Conservation (phyloP, 53 echinoderm and acorn worm species). For the Astropecten irregularis region DNA sequence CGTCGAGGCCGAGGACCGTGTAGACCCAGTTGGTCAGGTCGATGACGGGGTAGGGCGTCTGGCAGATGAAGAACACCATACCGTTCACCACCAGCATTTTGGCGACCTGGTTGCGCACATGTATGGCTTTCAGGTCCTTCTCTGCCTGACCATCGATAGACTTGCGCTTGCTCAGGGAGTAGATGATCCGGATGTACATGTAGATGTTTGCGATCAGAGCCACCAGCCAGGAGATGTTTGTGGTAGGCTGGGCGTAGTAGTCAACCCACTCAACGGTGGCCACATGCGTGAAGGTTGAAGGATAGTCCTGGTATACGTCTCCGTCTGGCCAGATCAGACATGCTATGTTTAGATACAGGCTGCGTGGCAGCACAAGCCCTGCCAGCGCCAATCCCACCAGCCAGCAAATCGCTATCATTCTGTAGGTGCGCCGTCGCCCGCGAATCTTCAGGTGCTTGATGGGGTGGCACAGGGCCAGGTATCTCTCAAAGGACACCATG, state of each 20-base stretch:
- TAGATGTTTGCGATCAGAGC: constrained; percentile 19
- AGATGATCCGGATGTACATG: constrained; percentile 18
- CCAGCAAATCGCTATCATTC: constrained; percentile 45
- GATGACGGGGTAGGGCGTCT: neutral
- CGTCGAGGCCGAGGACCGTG: neutral
- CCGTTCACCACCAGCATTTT: neutral
- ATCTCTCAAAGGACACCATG: constrained; percentile 58
- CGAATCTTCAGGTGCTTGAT: constrained; percentile 52
- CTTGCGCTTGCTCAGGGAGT: neutral
- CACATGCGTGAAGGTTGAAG: neutral
- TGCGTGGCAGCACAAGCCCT: neutral
- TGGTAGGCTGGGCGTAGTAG: neutral
- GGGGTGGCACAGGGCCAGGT: constrained; percentile 63
- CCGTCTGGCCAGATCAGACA: constrained; percentile 31
- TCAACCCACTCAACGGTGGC: neutral
- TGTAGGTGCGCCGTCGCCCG: constrained; percentile 29
- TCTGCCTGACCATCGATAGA: neutral
- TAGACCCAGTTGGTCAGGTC: neutral
- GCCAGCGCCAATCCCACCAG: constrained; percentile 40
- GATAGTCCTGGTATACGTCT: neutral
- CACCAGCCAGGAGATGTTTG: constrained; percentile 3
- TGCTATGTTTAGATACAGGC: neutral
- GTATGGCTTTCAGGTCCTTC: neutral
- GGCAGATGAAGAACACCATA: neutral
- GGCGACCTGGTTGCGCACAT: neutral